Base-by-base conservation (phyloP, 2,113 vertebrate species). In the Gavia stellata region DNA sequence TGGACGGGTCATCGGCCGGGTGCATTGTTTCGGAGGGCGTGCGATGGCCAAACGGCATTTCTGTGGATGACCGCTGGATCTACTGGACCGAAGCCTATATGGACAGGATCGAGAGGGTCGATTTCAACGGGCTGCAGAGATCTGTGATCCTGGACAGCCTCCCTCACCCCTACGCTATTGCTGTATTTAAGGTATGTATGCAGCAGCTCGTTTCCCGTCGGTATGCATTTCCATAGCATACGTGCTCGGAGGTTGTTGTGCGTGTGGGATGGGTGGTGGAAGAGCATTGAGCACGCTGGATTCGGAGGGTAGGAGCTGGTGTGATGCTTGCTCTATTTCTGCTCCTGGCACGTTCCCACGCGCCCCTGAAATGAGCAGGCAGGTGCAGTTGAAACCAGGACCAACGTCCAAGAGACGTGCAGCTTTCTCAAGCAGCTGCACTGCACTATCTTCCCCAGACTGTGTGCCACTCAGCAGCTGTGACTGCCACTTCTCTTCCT, bases 1-100 rank as follows among this genome's bases (percentile, higher is more conserved):
- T 99, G 99, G 99, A 99, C 0, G 99, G 99, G 7, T 99, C 98
- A 1, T 98, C 97, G 4, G 98, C 98, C 5, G 90, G 97, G 2
- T 98, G 98, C 87, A 98, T 99, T 0, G 98, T 99, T 59, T 99
- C 98, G 0, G 99, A 99, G 82, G 99, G 99, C 0, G 98, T 99
- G 81, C 98, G 98, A 79, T 99, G 99, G 99, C 99, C 99, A 12
- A 99, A 99, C 0, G 99, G 99, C 42, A 99, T 99, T 84, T 98
- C 99, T 0, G 98, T 99, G 24, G 99, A 99, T 3, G 99, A 98
- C 18, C 98, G 67, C 58, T 99, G 99, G 99, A 98, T 99, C 88
- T 99, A 99, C 96, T 99, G 99, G 99, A 99, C 99, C 0, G 99
- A 99, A 31, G 99, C 99, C 55, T 99, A 98, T 63, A 99, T 99